Base-by-base conservation (phyloP, 2,797 vertebrate genomes). In the Garrulus glandarius region DNA sequence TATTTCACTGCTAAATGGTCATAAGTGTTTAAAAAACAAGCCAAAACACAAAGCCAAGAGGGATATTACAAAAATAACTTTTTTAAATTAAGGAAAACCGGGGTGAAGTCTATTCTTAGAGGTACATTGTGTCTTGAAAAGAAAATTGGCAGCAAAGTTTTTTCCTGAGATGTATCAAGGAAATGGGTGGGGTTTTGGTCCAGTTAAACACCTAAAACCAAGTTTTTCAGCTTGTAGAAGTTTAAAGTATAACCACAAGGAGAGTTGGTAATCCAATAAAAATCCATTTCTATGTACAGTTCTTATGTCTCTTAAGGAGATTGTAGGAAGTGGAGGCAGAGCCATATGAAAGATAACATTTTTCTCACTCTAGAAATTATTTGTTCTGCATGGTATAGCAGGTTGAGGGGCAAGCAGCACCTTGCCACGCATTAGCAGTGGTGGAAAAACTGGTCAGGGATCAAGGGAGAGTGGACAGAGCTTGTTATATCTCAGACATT, bases 41-140 rank as follows among this genome's bases (percentile, higher is more conserved):
- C 5, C 32, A 50, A 76, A 76, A 13, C 24, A 76, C 20, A 80
- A 89, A 93, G 30, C 1, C 63, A 77, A 64, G 39, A 89, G 55
- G 50, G 13, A 59, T 11, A 47, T 37, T 78, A 70, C 39, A 77
- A 78, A 92, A 87, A 65, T 24, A 77, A 16, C 21, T 50, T 53
- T 30, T 83, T 79, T 30, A 21, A 91, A 83, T 63, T 43, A 78
- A 72, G 64, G 55, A 81, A 87, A 88, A 88, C 19, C 2, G 15
- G 30, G 21, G 43, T 43, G 36, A 96, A 69, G 22, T 71, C 69
- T 96, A 78, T 96, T 96, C 75, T 87, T 94, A 81, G 92, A 91
- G 18, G 56, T 47, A 52, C 89, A 91, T 93, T 91, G 79, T 94
- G 47, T 94, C 72, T 78, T 46, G 53, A 57, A 65, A 21, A 84